Evolutionary conservation across 2,888 invertebrate species (phyloP).

Genomic region (Pheosia tremula): DNA sequence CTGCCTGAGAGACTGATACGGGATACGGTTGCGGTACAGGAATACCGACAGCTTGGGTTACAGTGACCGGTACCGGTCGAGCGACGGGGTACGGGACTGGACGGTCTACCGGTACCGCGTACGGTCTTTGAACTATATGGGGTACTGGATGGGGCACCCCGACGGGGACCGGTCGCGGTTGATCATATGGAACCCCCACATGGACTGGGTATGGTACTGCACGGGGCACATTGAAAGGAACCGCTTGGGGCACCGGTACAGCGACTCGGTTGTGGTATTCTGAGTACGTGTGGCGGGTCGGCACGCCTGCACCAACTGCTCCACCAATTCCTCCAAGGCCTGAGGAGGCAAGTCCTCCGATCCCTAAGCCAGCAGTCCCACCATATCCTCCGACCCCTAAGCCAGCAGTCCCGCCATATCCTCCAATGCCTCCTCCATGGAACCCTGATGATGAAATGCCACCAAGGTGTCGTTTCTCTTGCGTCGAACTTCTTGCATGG

Average conservation of each 20-base stretch:
- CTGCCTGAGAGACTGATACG: constrained; percentile 65
- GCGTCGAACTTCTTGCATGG: constrained; percentile 33
- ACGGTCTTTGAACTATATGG: constrained; percentile 72
- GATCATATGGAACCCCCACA: constrained; percentile 77
- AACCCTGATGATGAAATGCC: constrained; percentile 2
- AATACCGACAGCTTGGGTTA: constrained; percentile 80
- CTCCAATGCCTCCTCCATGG: constrained; percentile 5
- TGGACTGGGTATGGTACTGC: constrained; percentile 80
- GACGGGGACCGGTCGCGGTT: constrained; percentile 75
- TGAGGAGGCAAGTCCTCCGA: background rate
- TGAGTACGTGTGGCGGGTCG: constrained; percentile 66
- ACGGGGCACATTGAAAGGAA: constrained; percentile 63
- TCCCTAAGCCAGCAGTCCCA: background rate
- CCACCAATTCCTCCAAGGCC: background rate
- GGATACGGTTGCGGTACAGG: constrained; percentile 83
- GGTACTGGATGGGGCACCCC: constrained; percentile 79
- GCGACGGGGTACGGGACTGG: constrained; percentile 83
- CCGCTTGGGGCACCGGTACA: constrained; percentile 80
- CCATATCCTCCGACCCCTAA: background rate
- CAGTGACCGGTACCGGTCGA: constrained; percentile 79
- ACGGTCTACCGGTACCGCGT: constrained; percentile 78
- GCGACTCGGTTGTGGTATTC: constrained; percentile 79
- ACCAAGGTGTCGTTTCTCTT: constrained; percentile 41
- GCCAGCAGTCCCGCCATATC: background rate
- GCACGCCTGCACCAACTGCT: constrained; percentile 40